These are phyloP conservation scores for Chrysomallon squamiferum DNA, from an alignment of 1,140 invertebrate species.

Conservation along the genomic window DNA sequence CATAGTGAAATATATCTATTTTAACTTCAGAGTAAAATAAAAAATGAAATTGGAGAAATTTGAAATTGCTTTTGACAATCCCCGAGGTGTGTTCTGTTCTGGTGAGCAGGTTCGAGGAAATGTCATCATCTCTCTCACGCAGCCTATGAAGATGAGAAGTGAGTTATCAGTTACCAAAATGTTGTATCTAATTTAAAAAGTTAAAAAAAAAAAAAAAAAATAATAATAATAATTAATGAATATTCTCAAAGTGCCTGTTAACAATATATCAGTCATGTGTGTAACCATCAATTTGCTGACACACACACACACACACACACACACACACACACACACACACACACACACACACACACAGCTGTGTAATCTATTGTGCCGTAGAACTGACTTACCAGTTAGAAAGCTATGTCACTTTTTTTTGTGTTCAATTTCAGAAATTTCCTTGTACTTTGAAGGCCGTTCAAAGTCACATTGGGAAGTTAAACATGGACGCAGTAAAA, in stretches of 20 bases:
- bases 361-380: too few species aligned
- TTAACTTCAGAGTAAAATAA: neutral
- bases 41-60: slow-evolving; percentile 44
- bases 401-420: too few species aligned
- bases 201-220: too few species aligned
- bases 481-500: slow-evolving; percentile 32
- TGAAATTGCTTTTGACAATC: slow-evolving; percentile 39
- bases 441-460: slow-evolving; percentile 35
- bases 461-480: slow-evolving; percentile 43
- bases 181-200: neutral
- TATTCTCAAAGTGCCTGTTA: neutral
- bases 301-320: too few species aligned
- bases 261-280: neutral
- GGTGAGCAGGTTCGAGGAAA: slow-evolving; percentile 34
- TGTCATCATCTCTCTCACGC: slow-evolving; percentile 28
- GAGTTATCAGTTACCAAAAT: slow-evolving; percentile 13
- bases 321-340: too few species aligned
- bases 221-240: neutral
- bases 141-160: slow-evolving; percentile 50
- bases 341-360: too few species aligned
- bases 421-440: slow-evolving; percentile 23
- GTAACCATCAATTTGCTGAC: neutral
- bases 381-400: too few species aligned
- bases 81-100: slow-evolving; percentile 31
- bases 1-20: too few species aligned